Conservation (phyloP, 2,113 vertebrate genomes). For the Elephantulus edwardii region DNA sequence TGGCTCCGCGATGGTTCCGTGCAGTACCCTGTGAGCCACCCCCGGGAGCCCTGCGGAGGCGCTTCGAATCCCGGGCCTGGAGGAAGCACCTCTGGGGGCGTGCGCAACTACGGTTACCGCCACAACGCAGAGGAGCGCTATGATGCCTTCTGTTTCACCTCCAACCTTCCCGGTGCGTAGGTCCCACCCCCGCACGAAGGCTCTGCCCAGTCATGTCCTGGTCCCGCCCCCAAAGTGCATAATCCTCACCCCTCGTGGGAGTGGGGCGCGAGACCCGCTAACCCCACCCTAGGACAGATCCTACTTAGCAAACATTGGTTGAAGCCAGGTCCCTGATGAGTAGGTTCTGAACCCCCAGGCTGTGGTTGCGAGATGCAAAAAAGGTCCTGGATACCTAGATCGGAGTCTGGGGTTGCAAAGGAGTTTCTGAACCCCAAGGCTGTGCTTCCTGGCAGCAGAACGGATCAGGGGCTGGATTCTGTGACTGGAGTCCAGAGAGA, state of each 20-base stretch:
- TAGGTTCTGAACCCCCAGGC: background rate
- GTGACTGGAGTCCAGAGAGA: background rate
- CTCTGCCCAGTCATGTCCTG: background rate
- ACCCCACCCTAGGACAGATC: background rate
- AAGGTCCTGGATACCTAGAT: too few species aligned
- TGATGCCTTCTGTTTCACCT: slow-evolving; percentile 97
- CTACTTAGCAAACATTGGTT: too few species aligned
- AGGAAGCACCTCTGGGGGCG: slow-evolving; percentile 85
- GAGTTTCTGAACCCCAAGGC: too few species aligned
- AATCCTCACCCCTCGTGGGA: background rate
- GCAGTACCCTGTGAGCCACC: slow-evolving; percentile 93
- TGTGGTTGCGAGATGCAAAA: too few species aligned
- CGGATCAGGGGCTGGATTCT: background rate
- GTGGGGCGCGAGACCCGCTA: too few species aligned
- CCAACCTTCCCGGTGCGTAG: slow-evolving; percentile 91
- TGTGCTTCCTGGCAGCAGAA: background rate
- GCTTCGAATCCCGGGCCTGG: slow-evolving; percentile 87
- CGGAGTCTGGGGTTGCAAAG: too few species aligned
- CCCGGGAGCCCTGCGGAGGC: slow-evolving; percentile 91
- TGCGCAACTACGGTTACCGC: slow-evolving; percentile 94
- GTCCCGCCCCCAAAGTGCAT: background rate
- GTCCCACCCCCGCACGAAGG: background rate
- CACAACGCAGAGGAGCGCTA: slow-evolving; percentile 94
- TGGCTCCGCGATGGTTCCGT: slow-evolving; percentile 96
- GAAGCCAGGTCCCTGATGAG: background rate